Evolutionary conservation across 2,797 vertebrate genomes (phyloP), one percentile per base, ranked within the genome.

Genomic region (Astyanax mexicanus): DNA sequence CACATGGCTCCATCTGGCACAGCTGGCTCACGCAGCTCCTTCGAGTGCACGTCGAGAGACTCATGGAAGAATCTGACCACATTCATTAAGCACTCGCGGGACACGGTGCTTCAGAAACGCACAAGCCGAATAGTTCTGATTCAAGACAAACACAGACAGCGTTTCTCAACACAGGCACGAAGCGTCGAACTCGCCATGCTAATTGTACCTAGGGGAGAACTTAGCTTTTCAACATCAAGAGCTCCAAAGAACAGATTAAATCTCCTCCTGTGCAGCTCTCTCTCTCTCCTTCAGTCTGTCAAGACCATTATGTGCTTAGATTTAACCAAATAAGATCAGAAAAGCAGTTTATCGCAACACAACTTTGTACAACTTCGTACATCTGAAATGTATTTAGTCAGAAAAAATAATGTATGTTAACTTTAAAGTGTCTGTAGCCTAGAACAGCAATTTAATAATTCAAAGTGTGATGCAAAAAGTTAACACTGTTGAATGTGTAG

Each of bases 1-100:
- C 37, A 55, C 17, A 40, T 47, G 55, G 15, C 67, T 27, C 58
- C 47, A 29, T 80, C 75, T 74, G 57, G 42, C 51, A 69, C 61
- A 72, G 65, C 73, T 77, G 74, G 49, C 35, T 35, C 65, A 51
- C 25, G 68, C 40, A 69, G 44, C 37, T 69, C 64, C 54, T 12
- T 49, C 38, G 38, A 62, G 49, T 52, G 55, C 55, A 72, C 66
- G 25, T 47, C 55, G 12, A 68, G 51, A 74, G 62, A 66, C 29
- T 74, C 42, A 19, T 17, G 37, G 38, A 66, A 45, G 23, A 80
- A 71, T 71, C 52, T 44, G 44, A 74, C 68, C 47, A 45, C 37
- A 77, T 77, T 70, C 66, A 70, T 77, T 75, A 80, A 49, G 42
- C 52, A 19, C 61, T 72, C 69, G 68, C 38, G 69, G 69, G 62